phyloP scores from a whole-genome alignment of 2,113 vertebrate species.

The human region GRCh38 chr18:69055001-69055500 shows the following conservation, averaged over 20 bases:
- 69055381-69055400: background rate
- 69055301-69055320: accelerated
- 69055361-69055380: background rate
- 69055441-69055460: background rate
- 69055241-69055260: background rate
- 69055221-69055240: background rate
- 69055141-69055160: background rate
- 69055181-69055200: background rate
- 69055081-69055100: background rate
- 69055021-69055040: background rate
- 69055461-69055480: background rate
- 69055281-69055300: background rate
- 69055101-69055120: background rate
- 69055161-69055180: background rate
- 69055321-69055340: no score
- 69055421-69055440: background rate
- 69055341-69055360: background rate
- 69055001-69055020: background rate
- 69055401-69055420: background rate
- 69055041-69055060: background rate
- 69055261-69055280: no score
- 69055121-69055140: background rate
- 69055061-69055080: background rate
- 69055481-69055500: no score
- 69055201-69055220: background rate